Evolutionary conservation across 2,797 vertebrate genomes (phyloP).

Genomic region (Spheniscus humboldti): DNA sequence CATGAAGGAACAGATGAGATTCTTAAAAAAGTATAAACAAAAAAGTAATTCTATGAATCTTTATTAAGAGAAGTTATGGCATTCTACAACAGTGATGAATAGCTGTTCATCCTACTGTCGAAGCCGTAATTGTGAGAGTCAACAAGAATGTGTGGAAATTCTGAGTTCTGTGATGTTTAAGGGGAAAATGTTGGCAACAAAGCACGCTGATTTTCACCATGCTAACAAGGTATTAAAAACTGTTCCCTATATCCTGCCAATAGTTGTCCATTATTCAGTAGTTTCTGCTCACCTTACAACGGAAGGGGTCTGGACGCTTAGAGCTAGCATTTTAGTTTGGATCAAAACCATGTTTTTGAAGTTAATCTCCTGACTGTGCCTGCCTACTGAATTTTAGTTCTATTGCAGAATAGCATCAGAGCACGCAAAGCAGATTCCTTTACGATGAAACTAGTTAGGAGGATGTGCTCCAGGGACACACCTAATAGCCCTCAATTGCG

Average conservation of each 20-base stretch:
- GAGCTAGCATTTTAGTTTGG: background rate
- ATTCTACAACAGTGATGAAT: background rate
- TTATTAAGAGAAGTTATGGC: background rate
- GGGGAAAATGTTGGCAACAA: background rate
- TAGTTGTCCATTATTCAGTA: background rate
- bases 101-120: background rate
- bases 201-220: background rate
- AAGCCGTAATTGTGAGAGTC: background rate
- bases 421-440: background rate
- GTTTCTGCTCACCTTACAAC: background rate
- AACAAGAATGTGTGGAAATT: background rate
- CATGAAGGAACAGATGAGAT: background rate
- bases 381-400: background rate
- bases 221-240: background rate
- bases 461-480: background rate
- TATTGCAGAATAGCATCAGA: background rate
- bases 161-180: background rate
- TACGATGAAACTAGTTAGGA: background rate
- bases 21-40: background rate
- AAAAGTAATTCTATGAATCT: background rate
- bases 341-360: background rate
- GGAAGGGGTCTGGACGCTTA: background rate
- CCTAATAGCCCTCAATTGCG: background rate
- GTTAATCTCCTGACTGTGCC: background rate
- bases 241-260: background rate